Conservation (phyloP, 2,113 vertebrate species). For the Prionailurus viverrinus region DNA sequence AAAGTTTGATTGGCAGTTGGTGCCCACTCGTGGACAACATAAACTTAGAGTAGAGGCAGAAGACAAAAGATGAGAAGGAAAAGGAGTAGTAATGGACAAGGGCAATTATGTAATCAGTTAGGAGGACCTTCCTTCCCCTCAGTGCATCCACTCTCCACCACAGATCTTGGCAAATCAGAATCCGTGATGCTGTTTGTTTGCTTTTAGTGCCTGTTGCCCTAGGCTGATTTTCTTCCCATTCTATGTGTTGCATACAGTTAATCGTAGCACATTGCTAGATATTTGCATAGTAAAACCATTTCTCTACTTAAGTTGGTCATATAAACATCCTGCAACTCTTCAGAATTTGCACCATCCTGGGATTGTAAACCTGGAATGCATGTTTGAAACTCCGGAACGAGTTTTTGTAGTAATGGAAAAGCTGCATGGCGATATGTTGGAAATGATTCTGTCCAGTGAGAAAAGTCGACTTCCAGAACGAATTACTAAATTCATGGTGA, state of each 20-base stretch:
- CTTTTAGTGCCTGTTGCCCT: slow-evolving; percentile 36
- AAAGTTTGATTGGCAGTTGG: background rate
- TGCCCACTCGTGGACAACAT: background rate
- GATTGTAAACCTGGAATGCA: slow-evolving; percentile 99
- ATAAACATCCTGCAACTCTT: slow-evolving; percentile 66
- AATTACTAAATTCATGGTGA: slow-evolving; percentile 98
- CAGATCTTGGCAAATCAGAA: slow-evolving; percentile 12
- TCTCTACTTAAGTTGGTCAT: slow-evolving; percentile 15
- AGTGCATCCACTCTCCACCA: background rate
- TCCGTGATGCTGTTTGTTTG: background rate
- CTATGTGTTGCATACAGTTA: background rate
- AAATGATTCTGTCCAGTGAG: slow-evolving; percentile 99
- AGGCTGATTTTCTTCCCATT: slow-evolving; percentile 28
- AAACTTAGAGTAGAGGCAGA: background rate
- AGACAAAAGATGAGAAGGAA: background rate
- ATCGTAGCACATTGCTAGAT: background rate
- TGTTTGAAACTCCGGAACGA: slow-evolving; percentile 99
- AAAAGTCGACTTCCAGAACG: slow-evolving; percentile 98
- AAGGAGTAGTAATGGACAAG: background rate
- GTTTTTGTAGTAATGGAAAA: slow-evolving; percentile 99
- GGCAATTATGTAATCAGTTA: background rate
- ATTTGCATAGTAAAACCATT: background rate
- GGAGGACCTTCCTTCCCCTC: background rate
- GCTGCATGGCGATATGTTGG: slow-evolving; percentile 99
- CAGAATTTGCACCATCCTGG: slow-evolving; percentile 99